A percentile compares a stretch with the other conserved stretches of the same genome.
These are phyloP conservation scores for Mycalesis mineus DNA, from an alignment of 2,888 invertebrate genomes.

Conservation along the genomic window DNA sequence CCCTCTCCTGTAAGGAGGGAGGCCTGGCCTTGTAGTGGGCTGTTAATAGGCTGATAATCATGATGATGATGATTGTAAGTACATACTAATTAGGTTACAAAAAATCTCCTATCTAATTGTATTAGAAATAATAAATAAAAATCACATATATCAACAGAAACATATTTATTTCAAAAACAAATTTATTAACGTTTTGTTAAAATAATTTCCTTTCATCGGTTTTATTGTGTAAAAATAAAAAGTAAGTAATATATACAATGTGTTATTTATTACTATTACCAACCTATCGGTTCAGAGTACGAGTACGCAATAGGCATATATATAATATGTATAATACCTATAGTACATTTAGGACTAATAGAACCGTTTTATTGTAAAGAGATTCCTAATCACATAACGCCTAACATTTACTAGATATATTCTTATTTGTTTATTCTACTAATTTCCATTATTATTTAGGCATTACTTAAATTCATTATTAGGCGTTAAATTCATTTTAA, in stretches of 20 bases:
- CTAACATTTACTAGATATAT: neutral
- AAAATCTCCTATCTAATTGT: too few relatives aligned
- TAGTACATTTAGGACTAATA: neutral
- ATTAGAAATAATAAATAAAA: slow-evolving; percentile 2
- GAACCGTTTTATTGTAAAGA: slow-evolving; percentile 9
- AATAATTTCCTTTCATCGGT: neutral
- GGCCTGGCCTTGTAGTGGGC: too few relatives aligned
- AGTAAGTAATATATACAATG: neutral
- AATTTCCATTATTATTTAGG: neutral
- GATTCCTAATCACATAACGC: slow-evolving; percentile 4
- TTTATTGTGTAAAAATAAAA: slow-evolving; percentile 2
- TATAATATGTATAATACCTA: neutral
- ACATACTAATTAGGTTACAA: too few relatives aligned
- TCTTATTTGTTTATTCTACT: too few relatives aligned
- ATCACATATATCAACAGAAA: slow-evolving; percentile 7
- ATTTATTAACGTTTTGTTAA: slow-evolving; percentile 14
- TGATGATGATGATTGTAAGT: too few relatives aligned
- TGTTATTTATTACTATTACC: neutral
- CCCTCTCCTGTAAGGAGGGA: too few relatives aligned
- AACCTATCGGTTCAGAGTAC: neutral
- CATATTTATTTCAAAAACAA: slow-evolving; percentile 18
- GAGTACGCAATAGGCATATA: too few relatives aligned
- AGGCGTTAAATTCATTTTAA: too few relatives aligned
- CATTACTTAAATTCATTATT: too few relatives aligned
- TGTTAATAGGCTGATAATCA: too few relatives aligned